A percentile compares a stretch with the other conserved stretches of the same genome.
These are phyloP conservation scores for Helicolenus hilgendorfi DNA, from an alignment of 2,797 vertebrate species.

Conservation along the genomic window DNA sequence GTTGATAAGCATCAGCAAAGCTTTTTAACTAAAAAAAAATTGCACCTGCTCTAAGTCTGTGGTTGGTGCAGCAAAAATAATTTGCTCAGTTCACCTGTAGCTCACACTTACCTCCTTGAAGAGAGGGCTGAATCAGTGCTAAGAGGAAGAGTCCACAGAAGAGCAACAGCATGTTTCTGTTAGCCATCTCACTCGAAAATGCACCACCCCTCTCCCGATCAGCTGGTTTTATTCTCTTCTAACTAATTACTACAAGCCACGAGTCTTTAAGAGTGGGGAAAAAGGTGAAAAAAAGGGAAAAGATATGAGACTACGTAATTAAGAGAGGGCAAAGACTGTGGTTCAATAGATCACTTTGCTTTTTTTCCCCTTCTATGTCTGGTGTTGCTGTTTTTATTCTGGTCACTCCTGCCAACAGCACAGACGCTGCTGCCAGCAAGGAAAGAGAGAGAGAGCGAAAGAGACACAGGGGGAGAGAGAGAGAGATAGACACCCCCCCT, in stretches of 20 bases:
- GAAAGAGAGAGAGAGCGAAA: constrained; percentile 71
- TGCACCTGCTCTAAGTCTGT: constrained; percentile 73
- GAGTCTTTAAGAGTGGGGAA: constrained; percentile 62
- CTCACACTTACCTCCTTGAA: constrained; percentile 95
- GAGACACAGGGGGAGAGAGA: constrained; percentile 55
- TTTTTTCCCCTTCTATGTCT: constrained; percentile 89
- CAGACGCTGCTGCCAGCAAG: constrained; percentile 88
- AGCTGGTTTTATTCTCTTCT: constrained; percentile 96
- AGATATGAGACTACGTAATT: constrained; percentile 91
- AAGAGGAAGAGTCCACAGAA: constrained; percentile 92
- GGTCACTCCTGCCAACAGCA: constrained; percentile 94
- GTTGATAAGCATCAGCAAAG: background rate
- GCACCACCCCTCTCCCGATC: constrained; percentile 91
- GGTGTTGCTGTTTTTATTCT: constrained; percentile 93
- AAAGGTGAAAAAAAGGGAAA: constrained; percentile 68
- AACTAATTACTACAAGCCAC: constrained; percentile 92
- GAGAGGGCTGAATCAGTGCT: constrained; percentile 90
- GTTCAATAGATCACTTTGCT: constrained; percentile 90
- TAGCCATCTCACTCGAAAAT: constrained; percentile 97
- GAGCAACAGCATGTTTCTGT: constrained; percentile 91
- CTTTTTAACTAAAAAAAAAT: background rate
- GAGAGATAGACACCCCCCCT: constrained; percentile 62
- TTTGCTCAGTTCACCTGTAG: constrained; percentile 55
- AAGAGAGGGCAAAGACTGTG: constrained; percentile 89
- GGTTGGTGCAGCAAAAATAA: constrained; percentile 52